Evolutionary conservation across 2,113 vertebrate species (phyloP).

Genomic region (Holacanthus passer): DNA sequence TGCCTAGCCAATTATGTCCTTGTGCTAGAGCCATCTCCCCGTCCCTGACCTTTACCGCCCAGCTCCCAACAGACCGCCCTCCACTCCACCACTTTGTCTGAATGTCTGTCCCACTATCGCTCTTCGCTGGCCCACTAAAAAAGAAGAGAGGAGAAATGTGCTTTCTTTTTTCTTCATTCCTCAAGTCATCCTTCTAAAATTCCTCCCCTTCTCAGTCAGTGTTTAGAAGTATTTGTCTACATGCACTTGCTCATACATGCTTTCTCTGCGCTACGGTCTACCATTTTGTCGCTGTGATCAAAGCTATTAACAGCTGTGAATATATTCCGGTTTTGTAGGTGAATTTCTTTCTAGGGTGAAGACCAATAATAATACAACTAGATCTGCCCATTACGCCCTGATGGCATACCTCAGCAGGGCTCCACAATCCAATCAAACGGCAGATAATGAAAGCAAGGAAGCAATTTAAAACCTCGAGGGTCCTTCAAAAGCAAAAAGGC

Average conservation of each 20-base stretch:
- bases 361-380: constrained; percentile 49
- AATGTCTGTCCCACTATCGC: constrained; percentile 59
- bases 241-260: neutral
- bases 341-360: constrained; percentile 21
- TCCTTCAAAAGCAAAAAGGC: constrained; percentile 56
- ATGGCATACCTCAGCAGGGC: constrained; percentile 64
- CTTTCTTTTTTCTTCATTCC: constrained; percentile 7
- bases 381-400: constrained; percentile 69
- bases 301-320: constrained; percentile 52
- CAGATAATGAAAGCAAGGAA: constrained; percentile 75
- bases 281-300: constrained; percentile 14
- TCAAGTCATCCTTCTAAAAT: neutral
- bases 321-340: constrained; percentile 6
- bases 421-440: constrained; percentile 76
- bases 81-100: constrained; percentile 60
- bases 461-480: constrained; percentile 67
- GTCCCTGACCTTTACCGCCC: constrained; percentile 77
- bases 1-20: constrained; percentile 77
- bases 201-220: neutral
- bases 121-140: constrained; percentile 35
- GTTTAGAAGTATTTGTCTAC: neutral
- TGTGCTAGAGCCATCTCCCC: constrained; percentile 68
- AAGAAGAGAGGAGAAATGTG: neutral
- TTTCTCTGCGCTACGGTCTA: neutral
- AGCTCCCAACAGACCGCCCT: constrained; percentile 66